Evolutionary conservation across 2,888 invertebrate species (phyloP).

Genomic region (Ophion ventricosus): DNA sequence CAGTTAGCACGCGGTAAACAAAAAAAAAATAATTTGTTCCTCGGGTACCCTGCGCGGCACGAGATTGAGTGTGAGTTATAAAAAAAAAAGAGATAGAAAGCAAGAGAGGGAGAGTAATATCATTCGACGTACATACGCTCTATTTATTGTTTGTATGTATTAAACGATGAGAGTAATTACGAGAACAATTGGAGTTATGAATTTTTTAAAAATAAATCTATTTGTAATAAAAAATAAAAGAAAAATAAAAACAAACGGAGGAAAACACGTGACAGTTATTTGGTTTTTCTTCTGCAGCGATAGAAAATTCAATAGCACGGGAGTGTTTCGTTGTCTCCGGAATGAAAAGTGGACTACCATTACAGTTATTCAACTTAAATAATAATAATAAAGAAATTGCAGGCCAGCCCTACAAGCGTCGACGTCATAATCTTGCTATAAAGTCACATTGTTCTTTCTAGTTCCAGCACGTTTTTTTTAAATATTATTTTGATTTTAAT

Average conservation of each 20-base stretch:
- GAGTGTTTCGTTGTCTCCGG: not conserved
- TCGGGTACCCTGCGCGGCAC: constrained; percentile 37
- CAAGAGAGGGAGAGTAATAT: constrained; percentile 31
- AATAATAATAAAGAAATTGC: not conserved
- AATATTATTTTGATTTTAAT: not conserved
- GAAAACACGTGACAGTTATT: not conserved
- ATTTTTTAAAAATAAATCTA: constrained; percentile 73
- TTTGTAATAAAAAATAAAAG: constrained; percentile 70
- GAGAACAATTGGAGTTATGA: constrained; percentile 60
- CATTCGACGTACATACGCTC: constrained; percentile 36
- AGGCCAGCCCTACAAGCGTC: not conserved
- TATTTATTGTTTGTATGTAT: constrained; percentile 32
- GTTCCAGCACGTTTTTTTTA: not conserved
- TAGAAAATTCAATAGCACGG: not conserved
- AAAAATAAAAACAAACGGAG: constrained; percentile 3
- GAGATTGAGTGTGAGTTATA: constrained; percentile 26
- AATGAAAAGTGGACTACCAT: not conserved
- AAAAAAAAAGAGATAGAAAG: constrained; percentile 16
- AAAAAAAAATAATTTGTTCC: constrained; percentile 22
- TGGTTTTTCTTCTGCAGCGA: too few relatives aligned
- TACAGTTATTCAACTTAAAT: too few relatives aligned
- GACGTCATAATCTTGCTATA: not conserved
- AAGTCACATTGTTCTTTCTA: not conserved
- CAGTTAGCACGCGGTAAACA: constrained; percentile 23
- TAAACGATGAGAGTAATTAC: constrained; percentile 41